Conservation (phyloP, 1,140 invertebrate genomes). For the Pygmarrhopalites habei region DNA sequence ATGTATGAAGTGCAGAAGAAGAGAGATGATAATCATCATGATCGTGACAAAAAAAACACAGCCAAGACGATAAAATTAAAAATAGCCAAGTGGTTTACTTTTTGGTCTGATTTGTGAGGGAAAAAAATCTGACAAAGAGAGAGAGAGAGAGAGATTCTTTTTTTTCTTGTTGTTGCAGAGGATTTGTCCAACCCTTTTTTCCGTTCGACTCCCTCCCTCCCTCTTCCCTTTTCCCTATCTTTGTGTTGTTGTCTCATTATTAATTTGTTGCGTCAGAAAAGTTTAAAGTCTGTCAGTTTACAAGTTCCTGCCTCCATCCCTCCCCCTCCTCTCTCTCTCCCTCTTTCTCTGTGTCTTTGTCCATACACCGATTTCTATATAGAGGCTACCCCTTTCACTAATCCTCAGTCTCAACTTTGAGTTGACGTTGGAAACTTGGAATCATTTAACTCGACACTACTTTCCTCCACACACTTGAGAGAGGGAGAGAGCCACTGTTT, state of each 20-base stretch:
- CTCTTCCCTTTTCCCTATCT: neutral
- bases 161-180: no score
- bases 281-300: no score
- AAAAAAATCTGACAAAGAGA: no score
- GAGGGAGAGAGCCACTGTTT: no score
- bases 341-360: no score
- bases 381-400: neutral
- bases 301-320: no score
- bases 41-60: neutral
- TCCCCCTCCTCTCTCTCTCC: neutral
- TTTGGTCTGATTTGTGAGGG: conserved; percentile 1
- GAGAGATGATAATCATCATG: neutral
- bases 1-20: neutral
- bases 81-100: conserved; percentile 16
- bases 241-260: no score
- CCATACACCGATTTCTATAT: conserved; percentile 5
- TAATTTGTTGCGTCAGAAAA: no score
- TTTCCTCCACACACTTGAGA: no score
- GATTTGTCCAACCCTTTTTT: neutral
- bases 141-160: no score
- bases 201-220: neutral
- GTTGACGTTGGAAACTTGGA: neutral
- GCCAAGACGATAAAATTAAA: conserved; percentile 7
- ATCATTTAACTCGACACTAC: no score
- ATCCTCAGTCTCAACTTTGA: neutral